A percentile compares a stretch with the other conserved stretches of the same genome.
phyloP scores from a whole-genome alignment of 2,888 invertebrate genomes.

The Pseudanteris insignis region DNA sequence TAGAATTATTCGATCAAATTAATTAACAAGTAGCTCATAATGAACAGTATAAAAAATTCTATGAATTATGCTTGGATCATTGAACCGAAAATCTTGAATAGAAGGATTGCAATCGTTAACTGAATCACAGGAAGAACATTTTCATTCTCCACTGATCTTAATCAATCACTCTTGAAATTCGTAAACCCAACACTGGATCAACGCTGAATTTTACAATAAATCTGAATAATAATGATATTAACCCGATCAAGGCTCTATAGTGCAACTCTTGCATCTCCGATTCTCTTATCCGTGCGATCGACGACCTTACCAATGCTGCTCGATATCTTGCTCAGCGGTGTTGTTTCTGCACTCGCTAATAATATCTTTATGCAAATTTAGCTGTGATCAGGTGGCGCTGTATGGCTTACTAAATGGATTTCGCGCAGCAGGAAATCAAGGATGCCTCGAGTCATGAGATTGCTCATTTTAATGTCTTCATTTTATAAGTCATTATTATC shows the following conservation, averaged over 20 bases:
- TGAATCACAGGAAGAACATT: too few species aligned
- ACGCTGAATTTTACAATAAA: conserved; percentile 50
- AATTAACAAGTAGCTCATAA: too few species aligned
- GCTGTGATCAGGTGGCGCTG: conserved; percentile 35
- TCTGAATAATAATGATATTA: conserved; percentile 60
- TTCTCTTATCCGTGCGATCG: conserved; percentile 45
- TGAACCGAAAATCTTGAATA: too few species aligned
- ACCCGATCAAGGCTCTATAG: too few species aligned
- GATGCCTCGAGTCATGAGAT: conserved; percentile 15
- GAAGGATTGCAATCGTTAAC: too few species aligned
- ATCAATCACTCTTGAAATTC: conserved; percentile 2
- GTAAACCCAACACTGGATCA: background rate
- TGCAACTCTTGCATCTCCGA: conserved; percentile 46
- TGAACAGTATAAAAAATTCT: too few species aligned
- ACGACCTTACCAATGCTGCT: conserved; percentile 46
- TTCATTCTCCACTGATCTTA: too few species aligned
- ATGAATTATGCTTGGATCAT: too few species aligned
- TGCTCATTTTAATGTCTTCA: too few species aligned
- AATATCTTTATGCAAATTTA: conserved; percentile 58
- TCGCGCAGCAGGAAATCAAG: conserved; percentile 29
- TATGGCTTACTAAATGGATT: conserved; percentile 16
- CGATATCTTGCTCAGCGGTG: conserved; percentile 53
- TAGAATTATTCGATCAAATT: too few species aligned
- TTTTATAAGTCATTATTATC: too few species aligned
- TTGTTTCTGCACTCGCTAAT: conserved; percentile 56